Evolutionary conservation across 2,888 invertebrate species (phyloP), one percentile per base, ranked within the genome.

Genomic region (Taenaris catops): DNA sequence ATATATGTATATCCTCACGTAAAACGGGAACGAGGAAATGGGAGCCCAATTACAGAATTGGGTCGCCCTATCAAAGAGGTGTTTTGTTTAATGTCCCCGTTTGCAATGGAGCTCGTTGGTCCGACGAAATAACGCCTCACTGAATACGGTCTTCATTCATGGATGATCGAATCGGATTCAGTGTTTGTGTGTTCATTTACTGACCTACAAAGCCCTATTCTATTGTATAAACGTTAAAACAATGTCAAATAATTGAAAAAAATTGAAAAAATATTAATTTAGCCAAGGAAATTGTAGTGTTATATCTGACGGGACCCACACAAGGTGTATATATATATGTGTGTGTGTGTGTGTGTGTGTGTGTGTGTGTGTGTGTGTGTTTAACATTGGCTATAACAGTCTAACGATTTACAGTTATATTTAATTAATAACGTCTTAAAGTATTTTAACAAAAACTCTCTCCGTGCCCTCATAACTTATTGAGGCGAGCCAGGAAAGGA

Each of bases 61-160:
- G 58, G 55, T 52, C 52, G 38, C 38, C 46, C 49, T 54, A 58
- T 60, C 51, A 41, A 34, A 34, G 25, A 36, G 33, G 20, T 38
- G 35, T 37, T 41, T 41, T 37, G 40, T 43, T 37, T 42, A 34
- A 34, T 34, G 37, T 16, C 28, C 27, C 34, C 28, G 26, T 43
- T 43, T 27, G 16, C 16, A 31, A 27, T 24, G 25, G 25, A 23
- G 28, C 41, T 12, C 26, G 18, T 20, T 25, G 19, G 31, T 29
- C 37, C 33, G 6, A 36, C 41, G 20, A 41, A 35, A 21, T 10
- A 31, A 40, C 40, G 43, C 32, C 43, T 19, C 23, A 33, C 7
- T 40, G 33, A 36, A 34, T 39, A 14, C 31, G 23, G 12, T 40
- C 37, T 36, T 29, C 38, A 33, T 38, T 46, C 44, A 41, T 35